Conservation (phyloP, 2,797 vertebrate genomes). For the Centroberyx gerrardi region DNA sequence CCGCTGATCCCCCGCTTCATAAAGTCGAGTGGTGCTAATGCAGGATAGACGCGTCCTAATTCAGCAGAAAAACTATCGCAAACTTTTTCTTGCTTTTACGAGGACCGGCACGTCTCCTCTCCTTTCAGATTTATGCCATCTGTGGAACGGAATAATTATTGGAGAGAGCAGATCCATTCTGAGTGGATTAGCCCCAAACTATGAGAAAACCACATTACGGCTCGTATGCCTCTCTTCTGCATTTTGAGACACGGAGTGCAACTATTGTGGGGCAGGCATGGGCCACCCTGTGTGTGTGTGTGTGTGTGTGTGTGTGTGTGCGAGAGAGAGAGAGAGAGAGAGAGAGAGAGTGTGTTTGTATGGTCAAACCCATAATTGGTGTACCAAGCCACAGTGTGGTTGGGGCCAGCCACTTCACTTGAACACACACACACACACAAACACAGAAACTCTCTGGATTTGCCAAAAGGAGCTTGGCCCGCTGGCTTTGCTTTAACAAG, state of each 20-base stretch:
- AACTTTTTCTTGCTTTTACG: conserved; percentile 1
- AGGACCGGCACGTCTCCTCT: conserved; percentile 14
- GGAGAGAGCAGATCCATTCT: conserved; percentile 24
- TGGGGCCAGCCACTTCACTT: conserved; percentile 59
- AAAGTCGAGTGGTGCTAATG: background rate
- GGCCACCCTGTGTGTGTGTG: conserved; percentile 54
- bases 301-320: conserved; percentile 41
- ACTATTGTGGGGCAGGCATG: conserved; percentile 14
- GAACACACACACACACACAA: conserved; percentile 35
- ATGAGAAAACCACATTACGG: conserved; percentile 44
- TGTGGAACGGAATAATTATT: conserved; percentile 49
- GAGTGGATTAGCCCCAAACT: conserved; percentile 44
- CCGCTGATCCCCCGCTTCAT: background rate
- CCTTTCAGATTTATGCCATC: conserved; percentile 30
- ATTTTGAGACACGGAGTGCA: conserved; percentile 36
- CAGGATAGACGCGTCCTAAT: background rate
- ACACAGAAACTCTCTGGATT: conserved; percentile 4
- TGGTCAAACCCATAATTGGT: conserved; percentile 74
- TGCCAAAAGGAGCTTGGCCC: conserved; percentile 44
- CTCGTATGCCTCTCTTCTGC: conserved; percentile 7
- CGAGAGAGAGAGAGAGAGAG: conserved; percentile 12
- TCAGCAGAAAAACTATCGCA: background rate
- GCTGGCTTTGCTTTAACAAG: conserved; percentile 59
- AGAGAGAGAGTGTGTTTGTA: conserved; percentile 63
- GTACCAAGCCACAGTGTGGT: conserved; percentile 73